phyloP scores from a whole-genome alignment of 2,797 vertebrate species.

The Danio aesculapii region DNA sequence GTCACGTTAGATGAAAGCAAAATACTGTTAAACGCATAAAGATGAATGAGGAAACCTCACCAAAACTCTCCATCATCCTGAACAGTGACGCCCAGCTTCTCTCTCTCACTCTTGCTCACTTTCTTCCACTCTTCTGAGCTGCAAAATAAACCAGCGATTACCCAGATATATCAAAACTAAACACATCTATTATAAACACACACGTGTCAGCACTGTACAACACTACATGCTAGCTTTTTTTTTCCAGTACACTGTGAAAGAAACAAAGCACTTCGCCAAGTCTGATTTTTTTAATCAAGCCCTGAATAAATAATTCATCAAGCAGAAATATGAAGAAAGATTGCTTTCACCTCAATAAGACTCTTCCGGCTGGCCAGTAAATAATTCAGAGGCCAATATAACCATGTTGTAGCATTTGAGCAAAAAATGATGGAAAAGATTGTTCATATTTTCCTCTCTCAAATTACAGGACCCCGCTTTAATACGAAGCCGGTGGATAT shows the following conservation, averaged over 20 bases:
- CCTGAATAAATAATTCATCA: slow-evolving; percentile 72
- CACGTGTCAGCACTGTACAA: slow-evolving; percentile 25
- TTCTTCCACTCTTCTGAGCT: slow-evolving; percentile 97
- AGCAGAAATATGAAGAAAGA: slow-evolving; percentile 58
- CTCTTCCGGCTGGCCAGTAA: slow-evolving; percentile 65
- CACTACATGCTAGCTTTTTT: background rate
- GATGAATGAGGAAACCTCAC: slow-evolving; percentile 72
- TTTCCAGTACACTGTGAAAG: background rate
- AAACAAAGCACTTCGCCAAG: slow-evolving; percentile 64
- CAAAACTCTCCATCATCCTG: slow-evolving; percentile 96
- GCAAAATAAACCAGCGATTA: slow-evolving; percentile 54
- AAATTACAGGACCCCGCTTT: slow-evolving; percentile 25
- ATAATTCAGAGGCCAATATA: slow-evolving; percentile 74
- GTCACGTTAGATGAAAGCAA: no score
- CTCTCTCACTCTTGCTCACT: slow-evolving; percentile 91
- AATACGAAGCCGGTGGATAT: slow-evolving; percentile 45
- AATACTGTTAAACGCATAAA: background rate
- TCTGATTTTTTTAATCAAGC: slow-evolving; percentile 67
- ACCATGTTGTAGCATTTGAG: slow-evolving; percentile 31
- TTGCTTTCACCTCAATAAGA: slow-evolving; percentile 68
- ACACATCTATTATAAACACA: background rate
- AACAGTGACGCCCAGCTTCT: slow-evolving; percentile 90
- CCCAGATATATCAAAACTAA: background rate
- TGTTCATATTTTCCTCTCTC: slow-evolving; percentile 17
- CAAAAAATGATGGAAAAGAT: background rate